Evolutionary conservation across 2,797 vertebrate species (phyloP).

Genomic region (Argentina silus): DNA sequence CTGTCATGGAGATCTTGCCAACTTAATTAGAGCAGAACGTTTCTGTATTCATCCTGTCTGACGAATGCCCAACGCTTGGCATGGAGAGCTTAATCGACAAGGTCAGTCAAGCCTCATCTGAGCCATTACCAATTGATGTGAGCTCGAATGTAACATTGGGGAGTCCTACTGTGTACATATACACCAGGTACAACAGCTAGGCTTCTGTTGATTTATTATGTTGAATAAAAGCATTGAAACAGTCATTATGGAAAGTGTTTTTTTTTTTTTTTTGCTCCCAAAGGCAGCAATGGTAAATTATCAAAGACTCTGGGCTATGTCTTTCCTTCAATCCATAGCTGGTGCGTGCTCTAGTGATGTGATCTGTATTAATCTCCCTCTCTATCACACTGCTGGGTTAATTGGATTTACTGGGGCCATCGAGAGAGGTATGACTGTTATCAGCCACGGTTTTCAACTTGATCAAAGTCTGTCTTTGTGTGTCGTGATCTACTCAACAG

Average conservation of each 20-base stretch:
- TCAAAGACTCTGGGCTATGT: conserved; percentile 47
- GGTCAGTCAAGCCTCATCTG: conserved; percentile 70
- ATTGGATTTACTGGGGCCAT: conserved; percentile 73
- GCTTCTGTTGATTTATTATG: not conserved
- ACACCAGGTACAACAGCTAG: conserved; percentile 87
- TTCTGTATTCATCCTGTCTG: conserved; percentile 71
- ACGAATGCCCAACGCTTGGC: conserved; percentile 64
- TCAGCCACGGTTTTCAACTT: not conserved
- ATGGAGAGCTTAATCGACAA: conserved; percentile 73
- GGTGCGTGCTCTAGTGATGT: conserved; percentile 62
- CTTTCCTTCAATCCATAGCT: conserved; percentile 12
- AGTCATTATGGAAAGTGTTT: not conserved
- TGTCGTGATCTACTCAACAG: conserved; percentile 43
- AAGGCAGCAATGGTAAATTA: conserved; percentile 78
- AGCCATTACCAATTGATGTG: conserved; percentile 67
- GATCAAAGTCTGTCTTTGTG: not conserved
- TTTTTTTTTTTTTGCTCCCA: conserved; percentile 57
- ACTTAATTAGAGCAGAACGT: conserved; percentile 68
- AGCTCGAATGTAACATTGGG: conserved; percentile 64
- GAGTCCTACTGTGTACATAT: conserved; percentile 77
- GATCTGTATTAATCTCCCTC: conserved; percentile 72
- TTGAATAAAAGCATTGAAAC: not conserved
- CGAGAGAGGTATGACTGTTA: conserved; percentile 56
- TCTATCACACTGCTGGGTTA: conserved; percentile 79
- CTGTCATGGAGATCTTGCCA: conserved; percentile 78